Base-by-base conservation (phyloP, 2,888 invertebrate genomes). In the Orthosia gothica region DNA sequence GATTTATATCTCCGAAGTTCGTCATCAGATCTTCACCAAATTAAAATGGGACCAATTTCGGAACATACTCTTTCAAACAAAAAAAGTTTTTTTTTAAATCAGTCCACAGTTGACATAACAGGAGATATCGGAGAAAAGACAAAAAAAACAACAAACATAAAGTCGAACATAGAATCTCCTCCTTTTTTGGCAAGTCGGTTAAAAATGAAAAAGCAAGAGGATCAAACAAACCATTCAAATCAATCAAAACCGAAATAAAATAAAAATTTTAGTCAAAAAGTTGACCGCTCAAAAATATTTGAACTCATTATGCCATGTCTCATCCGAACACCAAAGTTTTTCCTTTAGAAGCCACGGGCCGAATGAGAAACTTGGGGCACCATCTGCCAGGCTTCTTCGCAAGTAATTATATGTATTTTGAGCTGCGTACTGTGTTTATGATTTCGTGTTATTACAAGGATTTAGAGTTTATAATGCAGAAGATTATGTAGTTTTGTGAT, bases 321-420 rank as follows among this genome's bases (percentile, higher is more conserved):
- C 91, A 89, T 91, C 89, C 80, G 92, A 90, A 87, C 88, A 90
- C 84, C 80, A 83, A 94, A 94, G 87, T 94, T 93, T 93, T 93
- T 91, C 89, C 88, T 91, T 92, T 88, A 85, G 88, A 88, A 87
- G 86, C 90, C 88, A 87, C 91, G 86, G 85, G 91, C 88, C 90
- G 93, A 91, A 92, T 89, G 90, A 89, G 89, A 90, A 94, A 93
- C 89, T 94, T 92, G 63, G 16, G 47, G 76, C 77, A 86, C 88
- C 89, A 92, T 89, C 94, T 94, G 93, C 92, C 91, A 91, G 82
- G 86, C 90, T 92, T 91, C 94, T 94, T 93, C 89, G 89, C 93
- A 93, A 95, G 94, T 95, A 95, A 95, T 95, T 94, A 95, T 94
- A 94, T 92, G 91, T 93, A 93, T 93, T 93, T 90, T 92, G 87